A percentile compares a stretch with the other conserved stretches of the same genome.
Evolutionary conservation across 2,888 invertebrate species (phyloP).

Genomic region (Hylaea fasciaria): DNA sequence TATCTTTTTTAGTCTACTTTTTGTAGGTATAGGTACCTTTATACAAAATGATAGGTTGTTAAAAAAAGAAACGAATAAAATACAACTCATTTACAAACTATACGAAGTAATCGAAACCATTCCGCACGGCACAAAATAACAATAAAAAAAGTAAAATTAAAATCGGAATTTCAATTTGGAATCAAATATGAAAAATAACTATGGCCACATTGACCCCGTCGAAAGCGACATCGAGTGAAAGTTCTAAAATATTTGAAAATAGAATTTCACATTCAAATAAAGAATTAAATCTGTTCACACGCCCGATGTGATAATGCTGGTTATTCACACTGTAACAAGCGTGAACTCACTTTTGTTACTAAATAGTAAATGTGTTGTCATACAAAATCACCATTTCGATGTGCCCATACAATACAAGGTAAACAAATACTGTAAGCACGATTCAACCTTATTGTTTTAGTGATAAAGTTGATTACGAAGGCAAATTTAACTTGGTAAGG

Average conservation of each 20-base stretch:
- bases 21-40: no score
- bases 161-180: slow-evolving; percentile 15
- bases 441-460: slow-evolving; percentile 7
- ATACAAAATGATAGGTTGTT: no score
- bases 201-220: slow-evolving; percentile 56
- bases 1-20: no score
- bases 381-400: slow-evolving; percentile 49
- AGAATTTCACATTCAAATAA: slow-evolving; percentile 50
- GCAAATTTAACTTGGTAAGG: slow-evolving; percentile 9
- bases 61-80: no score
- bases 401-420: slow-evolving; percentile 24
- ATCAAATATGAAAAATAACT: slow-evolving; percentile 42
- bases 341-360: slow-evolving; percentile 59
- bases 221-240: slow-evolving; percentile 74
- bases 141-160: background rate
- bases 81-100: no score
- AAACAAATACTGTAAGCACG: slow-evolving; percentile 14
- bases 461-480: slow-evolving; percentile 11
- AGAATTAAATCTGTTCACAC: slow-evolving; percentile 64
- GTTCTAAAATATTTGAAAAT: slow-evolving; percentile 51
- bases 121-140: background rate
- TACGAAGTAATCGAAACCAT: background rate
- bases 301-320: slow-evolving; percentile 65
- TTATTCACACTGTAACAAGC: slow-evolving; percentile 59
- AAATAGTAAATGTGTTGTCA: slow-evolving; percentile 62